These are phyloP conservation scores for Myanophis thanlyinensis DNA, from an alignment of 2,113 vertebrate species.

Conservation along the genomic window DNA sequence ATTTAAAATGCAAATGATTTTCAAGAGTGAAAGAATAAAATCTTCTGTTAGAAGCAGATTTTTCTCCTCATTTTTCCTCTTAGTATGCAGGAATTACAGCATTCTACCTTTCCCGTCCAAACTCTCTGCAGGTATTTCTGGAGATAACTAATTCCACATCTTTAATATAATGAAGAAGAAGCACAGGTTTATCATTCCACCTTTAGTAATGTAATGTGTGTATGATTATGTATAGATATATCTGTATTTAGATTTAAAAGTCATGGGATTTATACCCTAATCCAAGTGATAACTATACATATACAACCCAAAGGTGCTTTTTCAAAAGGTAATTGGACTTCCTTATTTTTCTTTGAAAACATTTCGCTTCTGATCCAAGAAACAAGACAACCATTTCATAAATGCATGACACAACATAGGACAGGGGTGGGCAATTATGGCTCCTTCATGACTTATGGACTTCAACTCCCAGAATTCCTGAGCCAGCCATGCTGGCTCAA, in stretches of 20 bases:
- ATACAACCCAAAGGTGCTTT: no score
- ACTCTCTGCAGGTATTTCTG: not conserved
- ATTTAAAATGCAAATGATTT: constrained; percentile 38
- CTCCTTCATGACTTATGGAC: no score
- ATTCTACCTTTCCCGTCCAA: not conserved
- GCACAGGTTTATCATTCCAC: not conserved
- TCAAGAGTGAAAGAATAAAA: constrained; percentile 24
- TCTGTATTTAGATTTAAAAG: not conserved
- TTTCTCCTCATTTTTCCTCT: constrained; percentile 5
- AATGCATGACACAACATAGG: no score
- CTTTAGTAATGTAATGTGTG: not conserved
- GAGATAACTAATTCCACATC: not conserved
- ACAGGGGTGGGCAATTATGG: no score
- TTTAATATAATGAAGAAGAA: not conserved
- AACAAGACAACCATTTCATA: no score
- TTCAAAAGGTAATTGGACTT: no score
- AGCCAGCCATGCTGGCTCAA: no score
- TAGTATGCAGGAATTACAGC: not conserved
- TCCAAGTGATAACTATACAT: not conserved
- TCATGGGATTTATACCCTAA: not conserved
- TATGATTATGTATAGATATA: not conserved
- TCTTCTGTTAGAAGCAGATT: constrained; percentile 1
- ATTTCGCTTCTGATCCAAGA: no score
- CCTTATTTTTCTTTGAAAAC: no score
- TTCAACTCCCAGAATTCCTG: no score